These are phyloP conservation scores for Diadumene lineata DNA, from an alignment of 92 coral and sea anemone genomes.

Conservation along the genomic window DNA sequence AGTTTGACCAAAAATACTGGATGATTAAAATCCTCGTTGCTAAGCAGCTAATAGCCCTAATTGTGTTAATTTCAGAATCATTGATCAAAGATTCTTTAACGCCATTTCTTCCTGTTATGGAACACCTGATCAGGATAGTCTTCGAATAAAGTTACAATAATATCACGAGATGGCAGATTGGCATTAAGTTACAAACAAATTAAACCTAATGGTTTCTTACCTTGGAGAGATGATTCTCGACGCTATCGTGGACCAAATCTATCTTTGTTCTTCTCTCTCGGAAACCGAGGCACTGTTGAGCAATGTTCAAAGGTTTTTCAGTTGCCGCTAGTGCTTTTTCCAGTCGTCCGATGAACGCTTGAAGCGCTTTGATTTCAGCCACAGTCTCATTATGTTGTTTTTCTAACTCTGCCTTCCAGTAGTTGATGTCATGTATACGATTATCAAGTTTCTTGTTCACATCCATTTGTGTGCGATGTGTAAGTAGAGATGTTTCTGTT, in stretches of 20 bases:
- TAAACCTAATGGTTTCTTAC: conserved; percentile 38
- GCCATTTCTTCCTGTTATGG: conserved; percentile 4
- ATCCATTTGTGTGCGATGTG: conserved; percentile 94
- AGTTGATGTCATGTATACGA: conserved; percentile 82
- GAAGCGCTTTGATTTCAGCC: conserved; percentile 91
- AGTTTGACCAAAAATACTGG: too few species aligned
- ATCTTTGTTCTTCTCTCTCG: conserved; percentile 90
- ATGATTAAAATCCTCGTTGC: conserved; percentile 1
- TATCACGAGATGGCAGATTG: neutral
- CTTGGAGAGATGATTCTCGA: conserved; percentile 83
- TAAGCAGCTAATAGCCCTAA: conserved; percentile 2
- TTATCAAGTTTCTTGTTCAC: conserved; percentile 93
- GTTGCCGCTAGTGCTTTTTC: conserved; percentile 96
- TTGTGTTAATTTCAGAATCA: conserved; percentile 10
- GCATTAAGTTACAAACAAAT: neutral
- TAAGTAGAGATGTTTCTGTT: conserved; percentile 87
- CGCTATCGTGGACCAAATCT: conserved; percentile 91
- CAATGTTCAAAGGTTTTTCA: conserved; percentile 82
- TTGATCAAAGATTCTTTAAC: conserved; percentile 1
- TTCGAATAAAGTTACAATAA: neutral
- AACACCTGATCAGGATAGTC: conserved; percentile 7
- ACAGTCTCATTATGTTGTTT: conserved; percentile 91
- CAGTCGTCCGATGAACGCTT: conserved; percentile 92
- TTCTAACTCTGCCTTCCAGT: conserved; percentile 90
- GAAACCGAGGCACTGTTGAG: conserved; percentile 85